Evolutionary conservation across 2,113 vertebrate species (phyloP).

Genomic region (Spea bombifrons): DNA sequence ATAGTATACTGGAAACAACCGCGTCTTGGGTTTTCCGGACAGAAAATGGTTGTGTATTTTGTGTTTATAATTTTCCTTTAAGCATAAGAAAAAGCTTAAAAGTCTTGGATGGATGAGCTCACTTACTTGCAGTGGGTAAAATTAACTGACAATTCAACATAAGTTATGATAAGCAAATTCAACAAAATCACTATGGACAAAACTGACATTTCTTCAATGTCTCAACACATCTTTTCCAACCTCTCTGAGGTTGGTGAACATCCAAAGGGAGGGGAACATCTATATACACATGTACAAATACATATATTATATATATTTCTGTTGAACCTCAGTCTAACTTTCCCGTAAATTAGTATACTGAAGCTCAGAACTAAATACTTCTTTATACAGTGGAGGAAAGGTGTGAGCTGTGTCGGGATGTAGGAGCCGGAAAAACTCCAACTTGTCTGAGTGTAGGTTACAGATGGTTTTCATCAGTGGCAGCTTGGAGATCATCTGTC

Average conservation of each 20-base stretch:
- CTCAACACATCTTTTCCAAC: background rate
- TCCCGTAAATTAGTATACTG: conserved; percentile 77
- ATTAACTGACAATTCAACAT: too few relatives aligned
- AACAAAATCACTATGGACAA: background rate
- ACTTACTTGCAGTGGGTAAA: too few relatives aligned
- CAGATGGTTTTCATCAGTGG: conserved; percentile 86
- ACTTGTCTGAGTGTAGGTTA: conserved; percentile 86
- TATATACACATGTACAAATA: background rate
- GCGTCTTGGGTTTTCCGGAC: too few relatives aligned
- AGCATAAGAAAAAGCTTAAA: too few relatives aligned
- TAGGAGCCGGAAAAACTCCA: conserved; percentile 85
- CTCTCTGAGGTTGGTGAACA: background rate
- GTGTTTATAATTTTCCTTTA: too few relatives aligned
- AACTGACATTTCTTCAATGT: background rate
- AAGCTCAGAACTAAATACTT: conserved; percentile 83
- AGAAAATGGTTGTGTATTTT: too few relatives aligned
- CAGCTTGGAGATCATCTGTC: conserved; percentile 83
- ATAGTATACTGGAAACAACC: too few relatives aligned
- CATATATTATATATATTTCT: background rate
- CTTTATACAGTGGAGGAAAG: conserved; percentile 84
- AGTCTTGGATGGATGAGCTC: too few relatives aligned
- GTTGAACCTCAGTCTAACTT: conserved; percentile 62
- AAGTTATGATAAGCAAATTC: too few relatives aligned
- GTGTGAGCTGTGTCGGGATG: conserved; percentile 80
- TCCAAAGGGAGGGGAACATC: background rate